Evolutionary conservation across 2,113 vertebrate genomes (phyloP), one percentile per base, ranked within the genome.

Genomic region (Dendrocopos noguchii): DNA sequence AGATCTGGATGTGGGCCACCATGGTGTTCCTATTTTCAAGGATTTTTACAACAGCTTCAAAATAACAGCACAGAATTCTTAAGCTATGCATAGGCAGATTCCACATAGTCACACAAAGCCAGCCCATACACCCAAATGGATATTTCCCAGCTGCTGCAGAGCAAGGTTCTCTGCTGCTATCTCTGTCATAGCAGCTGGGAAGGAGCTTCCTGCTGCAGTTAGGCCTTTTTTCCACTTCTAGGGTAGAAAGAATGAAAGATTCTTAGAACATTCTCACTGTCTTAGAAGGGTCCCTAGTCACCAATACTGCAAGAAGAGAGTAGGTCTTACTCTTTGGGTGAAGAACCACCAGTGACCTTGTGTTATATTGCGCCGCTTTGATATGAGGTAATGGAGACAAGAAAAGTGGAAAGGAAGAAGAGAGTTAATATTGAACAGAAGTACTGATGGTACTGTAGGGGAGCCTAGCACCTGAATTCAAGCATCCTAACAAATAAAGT

Each of bases 81-180:
- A 91, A 90, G 91, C 92, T 91, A 77, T 24, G 46, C 90, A 88
- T 4, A 88, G 91, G 87, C 81, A 80, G 90, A 94, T 95, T 95
- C 90, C 92, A 72, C 70, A 93, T 86, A 88, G 83, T 90, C 92
- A 78, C 90, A 88, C n/a, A 63, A 84, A 89, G 92, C 91, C 94
- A 96, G 94, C 55, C 92, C 88, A 72, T 86, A 94, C 91, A 87
- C 94, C 90, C 96, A 87, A 91, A 47, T 75, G 67, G 95, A 92
- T 88, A 91, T 87, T 95, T 96, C 92, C 90, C 94, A 96, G 95
- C 94, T 96, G 95, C 88, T 95, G 74, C 77, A 96, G 6, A 83
- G 34, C 46, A 44, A 74, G 24, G 21, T 89, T 70, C 76, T 89
- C 93, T 88, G 91, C 84, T 94, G 87, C 4, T 57, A 10, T 72